These are phyloP conservation scores for Neocrepidodera transversa DNA, from an alignment of 2,888 invertebrate species.

Conservation along the genomic window DNA sequence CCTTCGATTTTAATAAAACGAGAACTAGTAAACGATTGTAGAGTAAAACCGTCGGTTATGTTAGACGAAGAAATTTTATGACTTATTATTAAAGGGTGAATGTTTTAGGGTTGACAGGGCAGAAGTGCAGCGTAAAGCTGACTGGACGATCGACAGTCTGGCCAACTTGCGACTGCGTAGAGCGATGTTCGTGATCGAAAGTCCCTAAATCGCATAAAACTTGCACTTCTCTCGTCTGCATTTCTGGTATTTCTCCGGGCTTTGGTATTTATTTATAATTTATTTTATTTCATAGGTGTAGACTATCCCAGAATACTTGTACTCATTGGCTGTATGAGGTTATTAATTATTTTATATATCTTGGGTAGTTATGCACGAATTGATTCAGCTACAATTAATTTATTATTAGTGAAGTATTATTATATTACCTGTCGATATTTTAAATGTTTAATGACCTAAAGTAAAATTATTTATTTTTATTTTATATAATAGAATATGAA, in stretches of 20 bases:
- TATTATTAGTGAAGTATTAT: not conserved
- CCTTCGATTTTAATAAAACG: not conserved
- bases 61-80: too few relatives aligned
- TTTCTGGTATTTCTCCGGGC: not conserved
- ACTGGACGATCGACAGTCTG: constrained; percentile 32
- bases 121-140: constrained; percentile 31
- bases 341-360: constrained; percentile 4
- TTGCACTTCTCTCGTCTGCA: constrained; percentile 29
- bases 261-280: constrained; percentile 25
- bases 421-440: too few relatives aligned
- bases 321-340: not conserved
- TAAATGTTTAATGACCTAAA: too few relatives aligned
- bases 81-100: too few relatives aligned
- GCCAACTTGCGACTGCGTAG: constrained; percentile 41
- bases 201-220: constrained; percentile 37
- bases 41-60: not conserved
- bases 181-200: constrained; percentile 27
- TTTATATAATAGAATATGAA: too few relatives aligned
- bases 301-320: constrained; percentile 8
- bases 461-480: too few relatives aligned
- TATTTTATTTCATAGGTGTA: constrained; percentile 27
- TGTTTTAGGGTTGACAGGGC: constrained; percentile 2
- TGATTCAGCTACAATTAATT: not conserved
- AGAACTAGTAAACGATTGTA: not conserved
- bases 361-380: not conserved